Percentiles rank a stretch among this genome's conserved stretches.
These are phyloP conservation scores for Mesorhabditis spiculigera DNA, from an alignment of 2,888 invertebrate species.

Conservation along the genomic window DNA sequence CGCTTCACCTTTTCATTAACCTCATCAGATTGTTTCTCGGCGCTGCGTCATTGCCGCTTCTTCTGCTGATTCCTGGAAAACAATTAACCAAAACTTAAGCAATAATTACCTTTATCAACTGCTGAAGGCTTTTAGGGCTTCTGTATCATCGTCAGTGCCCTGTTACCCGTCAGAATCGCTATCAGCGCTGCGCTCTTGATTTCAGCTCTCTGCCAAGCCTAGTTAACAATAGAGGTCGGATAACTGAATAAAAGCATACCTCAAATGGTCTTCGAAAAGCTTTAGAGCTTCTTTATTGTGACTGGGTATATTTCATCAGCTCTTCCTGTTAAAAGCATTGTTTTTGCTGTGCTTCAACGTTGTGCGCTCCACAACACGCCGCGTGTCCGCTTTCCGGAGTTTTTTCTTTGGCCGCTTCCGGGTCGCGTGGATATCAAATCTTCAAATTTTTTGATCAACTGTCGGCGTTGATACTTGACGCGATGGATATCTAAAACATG, in stretches of 20 bases:
- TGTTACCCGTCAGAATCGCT: conserved; percentile 60
- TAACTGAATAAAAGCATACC: conserved; percentile 15
- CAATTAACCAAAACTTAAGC: background rate
- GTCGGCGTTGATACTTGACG: conserved; percentile 74
- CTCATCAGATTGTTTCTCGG: conserved; percentile 58
- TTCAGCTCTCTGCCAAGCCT: conserved; percentile 47
- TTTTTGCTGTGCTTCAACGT: conserved; percentile 85
- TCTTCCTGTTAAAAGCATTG: conserved; percentile 76
- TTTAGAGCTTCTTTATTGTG: conserved; percentile 79
- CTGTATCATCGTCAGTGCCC: conserved; percentile 58
- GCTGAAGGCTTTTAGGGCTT: conserved; percentile 20
- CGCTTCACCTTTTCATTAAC: conserved; percentile 15
- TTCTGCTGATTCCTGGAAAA: conserved; percentile 59
- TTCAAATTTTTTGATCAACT: conserved; percentile 85
- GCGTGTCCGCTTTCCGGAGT: conserved; percentile 78
- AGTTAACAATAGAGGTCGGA: background rate
- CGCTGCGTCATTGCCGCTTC: conserved; percentile 59
- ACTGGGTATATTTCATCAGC: conserved; percentile 71
- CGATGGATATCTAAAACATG: conserved; percentile 66
- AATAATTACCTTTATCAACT: conserved; percentile 22
- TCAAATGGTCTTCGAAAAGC: conserved; percentile 70
- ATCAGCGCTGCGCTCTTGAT: conserved; percentile 27
- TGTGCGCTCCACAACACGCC: conserved; percentile 76
- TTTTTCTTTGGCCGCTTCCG: conserved; percentile 83
- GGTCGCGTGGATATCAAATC: conserved; percentile 78